phyloP scores from a whole-genome alignment of 2,113 vertebrate genomes.

The Thymallus thymallus region DNA sequence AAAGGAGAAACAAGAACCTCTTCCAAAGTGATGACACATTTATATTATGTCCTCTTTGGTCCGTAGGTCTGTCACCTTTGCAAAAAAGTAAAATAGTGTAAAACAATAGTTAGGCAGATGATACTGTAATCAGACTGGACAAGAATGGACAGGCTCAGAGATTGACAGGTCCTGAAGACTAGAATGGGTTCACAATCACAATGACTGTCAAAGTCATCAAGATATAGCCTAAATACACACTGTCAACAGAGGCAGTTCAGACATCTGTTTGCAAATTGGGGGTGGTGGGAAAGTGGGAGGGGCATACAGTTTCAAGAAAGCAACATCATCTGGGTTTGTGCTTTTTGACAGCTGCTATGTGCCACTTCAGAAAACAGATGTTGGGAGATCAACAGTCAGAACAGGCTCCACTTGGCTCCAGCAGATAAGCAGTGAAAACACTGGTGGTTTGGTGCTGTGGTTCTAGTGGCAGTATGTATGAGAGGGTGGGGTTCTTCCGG shows the following conservation, averaged over 20 bases:
- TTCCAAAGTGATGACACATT: constrained; percentile 11
- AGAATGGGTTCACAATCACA: constrained; percentile 30
- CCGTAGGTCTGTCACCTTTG: too few relatives aligned
- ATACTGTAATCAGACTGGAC: too few relatives aligned
- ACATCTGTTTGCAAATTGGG: too few relatives aligned
- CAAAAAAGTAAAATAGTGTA: too few relatives aligned
- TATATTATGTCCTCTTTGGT: constrained; percentile 3
- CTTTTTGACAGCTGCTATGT: constrained; percentile 35
- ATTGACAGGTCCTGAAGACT: constrained; percentile 22
- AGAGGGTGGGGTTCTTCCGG: too few relatives aligned
- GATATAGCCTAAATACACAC: constrained; percentile 23
- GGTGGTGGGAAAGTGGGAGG: too few relatives aligned
- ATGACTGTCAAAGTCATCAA: constrained; percentile 29
- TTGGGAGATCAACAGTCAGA: constrained; percentile 28
- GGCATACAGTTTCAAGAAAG: too few relatives aligned
- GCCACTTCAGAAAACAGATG: constrained; percentile 39
- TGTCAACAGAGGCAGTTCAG: constrained; percentile 12
- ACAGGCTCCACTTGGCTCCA: neutral
- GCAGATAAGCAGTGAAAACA: too few relatives aligned
- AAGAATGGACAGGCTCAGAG: neutral
- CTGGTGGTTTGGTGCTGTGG: too few relatives aligned
- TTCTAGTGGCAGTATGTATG: too few relatives aligned
- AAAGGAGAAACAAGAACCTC: constrained; percentile 14
- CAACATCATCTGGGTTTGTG: constrained; percentile 4
- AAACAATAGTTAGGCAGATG: too few relatives aligned